These are phyloP conservation scores for Trypoxylus dichotomus DNA, from an alignment of 1,140 invertebrate genomes.

Conservation along the genomic window DNA sequence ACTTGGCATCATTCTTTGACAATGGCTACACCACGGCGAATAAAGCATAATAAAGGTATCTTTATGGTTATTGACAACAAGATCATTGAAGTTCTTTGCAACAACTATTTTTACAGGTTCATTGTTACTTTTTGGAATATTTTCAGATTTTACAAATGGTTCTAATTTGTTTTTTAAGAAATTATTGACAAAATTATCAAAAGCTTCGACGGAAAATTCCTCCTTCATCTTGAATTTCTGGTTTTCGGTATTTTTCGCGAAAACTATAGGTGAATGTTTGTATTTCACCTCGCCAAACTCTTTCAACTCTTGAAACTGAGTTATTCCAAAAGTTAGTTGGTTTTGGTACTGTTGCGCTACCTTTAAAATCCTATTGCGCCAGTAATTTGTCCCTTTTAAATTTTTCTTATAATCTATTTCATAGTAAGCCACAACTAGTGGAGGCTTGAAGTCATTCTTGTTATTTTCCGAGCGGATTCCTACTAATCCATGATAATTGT, in stretches of 20 bases:
- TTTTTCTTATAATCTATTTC: constrained; percentile 94
- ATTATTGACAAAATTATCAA: constrained; percentile 84
- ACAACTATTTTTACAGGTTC: constrained; percentile 82
- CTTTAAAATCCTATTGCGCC: constrained; percentile 93
- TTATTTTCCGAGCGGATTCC: neutral
- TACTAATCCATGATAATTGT: constrained; percentile 28
- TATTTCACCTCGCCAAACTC: constrained; percentile 64
- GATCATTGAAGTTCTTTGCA: constrained; percentile 92
- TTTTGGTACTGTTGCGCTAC: constrained; percentile 77
- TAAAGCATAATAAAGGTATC: constrained; percentile 96
- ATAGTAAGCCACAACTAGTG: constrained; percentile 87
- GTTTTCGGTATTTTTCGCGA: constrained; percentile 74
- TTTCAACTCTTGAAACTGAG: constrained; percentile 86
- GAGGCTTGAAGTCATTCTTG: constrained; percentile 48
- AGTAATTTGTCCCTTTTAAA: constrained; percentile 94
- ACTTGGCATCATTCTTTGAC: constrained; percentile 88
- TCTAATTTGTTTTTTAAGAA: constrained; percentile 79
- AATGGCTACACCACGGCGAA: constrained; percentile 97
- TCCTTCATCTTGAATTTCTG: constrained; percentile 87
- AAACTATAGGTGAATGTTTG: constrained; percentile 83
- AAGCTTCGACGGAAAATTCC: constrained; percentile 85
- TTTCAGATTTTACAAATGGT: constrained; percentile 91
- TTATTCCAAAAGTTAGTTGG: constrained; percentile 79
- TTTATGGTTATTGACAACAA: constrained; percentile 88
- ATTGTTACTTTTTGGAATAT: constrained; percentile 80